Evolutionary conservation across 2,888 invertebrate genomes (phyloP).

Genomic region (Sussaba pulchella): DNA sequence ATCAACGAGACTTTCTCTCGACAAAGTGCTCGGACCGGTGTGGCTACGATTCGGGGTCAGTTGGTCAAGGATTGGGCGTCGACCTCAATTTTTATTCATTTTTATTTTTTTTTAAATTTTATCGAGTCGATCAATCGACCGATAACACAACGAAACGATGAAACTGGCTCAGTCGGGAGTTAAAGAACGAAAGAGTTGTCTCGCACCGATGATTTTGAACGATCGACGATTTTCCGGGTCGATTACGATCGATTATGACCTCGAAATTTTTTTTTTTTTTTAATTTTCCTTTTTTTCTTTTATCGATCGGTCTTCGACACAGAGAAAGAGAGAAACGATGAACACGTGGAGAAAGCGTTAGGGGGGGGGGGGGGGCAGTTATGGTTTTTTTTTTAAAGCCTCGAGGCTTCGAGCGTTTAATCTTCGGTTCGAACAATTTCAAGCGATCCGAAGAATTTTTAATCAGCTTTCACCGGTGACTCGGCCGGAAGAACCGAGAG

Average conservation of each 20-base stretch:
- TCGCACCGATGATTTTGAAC: background rate
- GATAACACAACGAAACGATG: background rate
- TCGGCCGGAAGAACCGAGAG: conserved; percentile 46
- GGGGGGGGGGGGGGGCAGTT: no score
- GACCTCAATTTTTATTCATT: conserved; percentile 38
- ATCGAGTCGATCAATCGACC: conserved; percentile 1
- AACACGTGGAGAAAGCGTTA: conserved; percentile 33
- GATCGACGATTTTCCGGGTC: conserved; percentile 24
- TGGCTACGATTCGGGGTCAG: conserved; percentile 34
- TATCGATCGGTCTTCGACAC: conserved; percentile 7
- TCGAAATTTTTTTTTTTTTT: background rate
- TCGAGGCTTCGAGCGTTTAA: conserved; percentile 4
- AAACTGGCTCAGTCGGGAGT: background rate
- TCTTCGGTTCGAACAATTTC: conserved; percentile 39
- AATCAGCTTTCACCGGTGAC: conserved; percentile 74
- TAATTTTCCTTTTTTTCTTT: no score
- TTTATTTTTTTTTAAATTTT: conserved; percentile 16
- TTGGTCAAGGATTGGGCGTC: conserved; percentile 46
- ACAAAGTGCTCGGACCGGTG: background rate
- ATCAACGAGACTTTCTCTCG: background rate
- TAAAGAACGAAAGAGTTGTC: background rate
- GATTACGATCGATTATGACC: conserved; percentile 49
- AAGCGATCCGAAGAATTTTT: conserved; percentile 66
- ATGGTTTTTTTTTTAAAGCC: conserved; percentile 53
- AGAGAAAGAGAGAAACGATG: conserved; percentile 14